Base-by-base conservation (phyloP, 2,888 invertebrate species). In the Diplolepis rosae region DNA sequence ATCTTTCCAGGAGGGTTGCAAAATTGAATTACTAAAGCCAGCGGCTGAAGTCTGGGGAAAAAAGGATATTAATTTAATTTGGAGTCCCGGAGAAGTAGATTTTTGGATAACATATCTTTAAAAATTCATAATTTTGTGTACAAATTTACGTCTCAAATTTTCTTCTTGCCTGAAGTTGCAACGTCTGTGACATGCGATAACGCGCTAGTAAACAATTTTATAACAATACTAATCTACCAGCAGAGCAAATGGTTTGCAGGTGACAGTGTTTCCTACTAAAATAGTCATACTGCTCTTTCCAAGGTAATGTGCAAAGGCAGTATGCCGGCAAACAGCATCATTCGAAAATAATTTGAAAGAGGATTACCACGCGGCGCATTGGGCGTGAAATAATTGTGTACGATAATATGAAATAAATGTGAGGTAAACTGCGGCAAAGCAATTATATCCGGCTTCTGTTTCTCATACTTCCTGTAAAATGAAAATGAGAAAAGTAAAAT, bases 381-480 rank as follows among this genome's bases (percentile, higher is more conserved):
- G 67, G 71, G 72, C 75, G 51, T 73, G 69, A 81, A 81, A 81
- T 79, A 77, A 80, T 80, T 77, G 70, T 52, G 50, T 45, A 52
- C 76, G 73, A 56, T 77, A 74, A 78, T 45, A 65, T 32, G 28
- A 65, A 32, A 54, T 54, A 54, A 54, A 54, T 54, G 54, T 54
- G 54, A 54, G 18, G 54, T 4, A 54, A 54, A 54, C 54, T 30
- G 54, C 54, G 11, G 54, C 32, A 54, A 32, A 54, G 54, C 18
- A 54, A 54, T 54, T 54, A 54, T 32, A 54, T 15, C 22, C 28
- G 13, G 54, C 54, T 22, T 54, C 30, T 32, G 32, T 54, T 54
- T 54, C 54, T 54, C 18, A 54, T 30, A 54, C 18, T 32, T 32
- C 32, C 11, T 2, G 30, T 15, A 18, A 30, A 28, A 18, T 18